Conservation (phyloP, 2,888 invertebrate genomes). For the Drosophila cognata region DNA sequence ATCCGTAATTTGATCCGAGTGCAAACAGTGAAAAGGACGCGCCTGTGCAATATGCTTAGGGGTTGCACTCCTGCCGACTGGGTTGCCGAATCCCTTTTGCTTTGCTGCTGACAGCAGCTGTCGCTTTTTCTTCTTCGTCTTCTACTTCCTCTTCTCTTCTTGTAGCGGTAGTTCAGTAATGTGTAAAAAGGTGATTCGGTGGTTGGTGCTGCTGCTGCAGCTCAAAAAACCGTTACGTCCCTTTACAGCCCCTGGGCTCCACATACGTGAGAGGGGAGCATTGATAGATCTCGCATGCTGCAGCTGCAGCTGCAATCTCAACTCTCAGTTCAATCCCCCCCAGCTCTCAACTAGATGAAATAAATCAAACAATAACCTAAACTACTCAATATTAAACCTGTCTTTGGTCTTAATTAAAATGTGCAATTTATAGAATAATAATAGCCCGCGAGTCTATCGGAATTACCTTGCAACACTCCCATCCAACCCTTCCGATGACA, state of each 20-base stretch:
- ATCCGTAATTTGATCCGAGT: constrained; percentile 72
- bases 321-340: background rate
- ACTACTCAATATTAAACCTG: background rate
- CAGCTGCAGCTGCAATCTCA: constrained; percentile 39
- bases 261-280: constrained; percentile 4
- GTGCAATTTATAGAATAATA: background rate
- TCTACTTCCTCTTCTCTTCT: constrained; percentile 2
- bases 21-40: constrained; percentile 76
- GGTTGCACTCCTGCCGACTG: constrained; percentile 58
- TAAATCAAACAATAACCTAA: background rate
- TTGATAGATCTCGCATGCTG: constrained; percentile 2
- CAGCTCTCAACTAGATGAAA: background rate
- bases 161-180: constrained; percentile 11
- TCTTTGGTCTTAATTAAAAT: background rate
- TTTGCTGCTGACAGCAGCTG: constrained; percentile 46
- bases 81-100: constrained; percentile 7
- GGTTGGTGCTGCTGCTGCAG: constrained; percentile 22
- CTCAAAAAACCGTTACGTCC: constrained; percentile 47
- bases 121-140: constrained; percentile 47
- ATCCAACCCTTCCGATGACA: background rate
- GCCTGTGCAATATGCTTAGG: constrained; percentile 78
- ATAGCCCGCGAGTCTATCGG: background rate
- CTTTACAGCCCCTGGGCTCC: constrained; percentile 29
- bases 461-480: background rate
- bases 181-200: constrained; percentile 15